Evolutionary conservation across 1,140 invertebrate species (phyloP).

Genomic region (Drosophila sechellia): DNA sequence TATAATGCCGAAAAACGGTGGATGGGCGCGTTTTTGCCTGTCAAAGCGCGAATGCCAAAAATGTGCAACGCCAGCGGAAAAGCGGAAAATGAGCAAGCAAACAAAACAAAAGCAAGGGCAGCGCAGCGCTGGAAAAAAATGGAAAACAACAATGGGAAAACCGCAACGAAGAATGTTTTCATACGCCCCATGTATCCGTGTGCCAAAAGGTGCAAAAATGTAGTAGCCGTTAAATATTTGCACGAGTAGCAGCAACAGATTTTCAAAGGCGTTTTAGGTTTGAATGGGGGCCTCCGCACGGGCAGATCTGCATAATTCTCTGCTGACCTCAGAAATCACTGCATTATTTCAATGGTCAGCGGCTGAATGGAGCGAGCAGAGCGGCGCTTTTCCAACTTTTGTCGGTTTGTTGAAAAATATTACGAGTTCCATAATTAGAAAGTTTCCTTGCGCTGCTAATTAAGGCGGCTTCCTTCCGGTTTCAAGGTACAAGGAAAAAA

Average conservation of each 20-base stretch:
- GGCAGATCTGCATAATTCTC: conserved; percentile 64
- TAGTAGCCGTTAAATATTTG: conserved; percentile 81
- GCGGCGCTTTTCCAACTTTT: neutral
- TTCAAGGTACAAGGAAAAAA: conserved; percentile 15
- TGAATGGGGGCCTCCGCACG: neutral
- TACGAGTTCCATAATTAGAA: conserved; percentile 65
- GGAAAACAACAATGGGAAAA: conserved; percentile 75
- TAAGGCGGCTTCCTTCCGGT: conserved; percentile 54
- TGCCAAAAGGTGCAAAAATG: conserved; percentile 74
- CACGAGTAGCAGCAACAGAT: conserved; percentile 71
- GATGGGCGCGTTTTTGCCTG: conserved; percentile 40
- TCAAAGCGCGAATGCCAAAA: conserved; percentile 82
- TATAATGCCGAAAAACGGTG: conserved; percentile 29
- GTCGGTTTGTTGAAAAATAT: conserved; percentile 6
- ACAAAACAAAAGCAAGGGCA: conserved; percentile 24
- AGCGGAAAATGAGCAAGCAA: conserved; percentile 39
- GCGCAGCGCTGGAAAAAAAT: conserved; percentile 30
- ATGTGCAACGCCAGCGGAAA: conserved; percentile 71
- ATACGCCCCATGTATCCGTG: conserved; percentile 56
- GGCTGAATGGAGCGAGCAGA: conserved; percentile 2
- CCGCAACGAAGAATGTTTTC: conserved; percentile 79
- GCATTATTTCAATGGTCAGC: conserved; percentile 74
- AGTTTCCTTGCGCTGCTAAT: conserved; percentile 61
- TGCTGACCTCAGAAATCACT: conserved; percentile 69
- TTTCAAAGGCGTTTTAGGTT: conserved; percentile 47